Conservation (phyloP, 2,113 vertebrate genomes). For the Eptatretus burgeri region DNA sequence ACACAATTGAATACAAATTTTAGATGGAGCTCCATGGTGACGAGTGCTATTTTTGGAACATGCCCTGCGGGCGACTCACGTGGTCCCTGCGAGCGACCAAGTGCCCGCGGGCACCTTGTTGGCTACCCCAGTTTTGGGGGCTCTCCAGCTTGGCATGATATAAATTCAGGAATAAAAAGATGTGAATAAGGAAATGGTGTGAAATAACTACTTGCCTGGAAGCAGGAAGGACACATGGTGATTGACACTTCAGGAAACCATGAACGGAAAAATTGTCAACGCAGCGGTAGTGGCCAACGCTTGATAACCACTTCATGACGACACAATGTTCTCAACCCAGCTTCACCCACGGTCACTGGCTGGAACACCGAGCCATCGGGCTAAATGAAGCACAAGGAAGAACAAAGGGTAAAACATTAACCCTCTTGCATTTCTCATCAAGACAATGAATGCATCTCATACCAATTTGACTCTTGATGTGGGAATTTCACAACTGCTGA, state of each 20-base stretch:
- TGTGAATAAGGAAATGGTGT: too few relatives aligned
- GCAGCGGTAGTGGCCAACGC: slow-evolving; percentile 54
- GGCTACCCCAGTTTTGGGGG: too few relatives aligned
- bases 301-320: slow-evolving; percentile 66
- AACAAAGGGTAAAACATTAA: not conserved
- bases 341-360: slow-evolving; percentile 39
- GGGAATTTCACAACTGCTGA: not conserved
- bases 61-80: too few relatives aligned
- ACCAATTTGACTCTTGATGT: not conserved
- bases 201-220: slow-evolving; percentile 31
- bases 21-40: too few relatives aligned
- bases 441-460: not conserved
- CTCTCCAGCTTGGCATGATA: too few relatives aligned
- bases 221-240: slow-evolving; percentile 74
- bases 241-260: slow-evolving; percentile 67
- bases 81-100: too few relatives aligned
- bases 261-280: slow-evolving; percentile 80
- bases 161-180: too few relatives aligned
- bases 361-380: slow-evolving; percentile 54
- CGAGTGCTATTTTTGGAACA: too few relatives aligned
- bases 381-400: slow-evolving; percentile 17
- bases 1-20: too few relatives aligned
- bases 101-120: too few relatives aligned
- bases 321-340: slow-evolving; percentile 46
- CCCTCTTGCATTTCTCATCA: too few relatives aligned